phyloP scores from a whole-genome alignment of 2,888 invertebrate genomes.

The Crossocerus cetratus region DNA sequence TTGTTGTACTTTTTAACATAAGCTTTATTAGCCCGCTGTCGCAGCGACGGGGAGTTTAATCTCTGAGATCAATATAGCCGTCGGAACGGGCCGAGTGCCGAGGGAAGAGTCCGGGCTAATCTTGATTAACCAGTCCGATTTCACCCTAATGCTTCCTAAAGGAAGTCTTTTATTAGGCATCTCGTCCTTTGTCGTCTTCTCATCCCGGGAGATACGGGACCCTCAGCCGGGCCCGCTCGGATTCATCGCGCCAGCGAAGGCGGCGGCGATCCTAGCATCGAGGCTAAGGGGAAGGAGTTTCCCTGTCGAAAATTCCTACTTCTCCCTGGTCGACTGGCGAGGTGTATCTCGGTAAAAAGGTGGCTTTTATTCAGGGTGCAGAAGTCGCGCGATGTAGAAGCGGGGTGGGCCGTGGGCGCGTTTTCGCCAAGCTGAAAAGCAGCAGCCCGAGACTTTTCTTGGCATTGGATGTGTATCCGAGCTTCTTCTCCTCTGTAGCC shows the following conservation, averaged over 20 bases:
- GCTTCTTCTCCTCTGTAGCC: slow-evolving; percentile 12
- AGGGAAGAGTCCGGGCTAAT: neutral
- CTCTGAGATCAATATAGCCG: neutral
- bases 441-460: slow-evolving; percentile 55
- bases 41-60: neutral
- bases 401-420: slow-evolving; percentile 8
- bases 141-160: neutral
- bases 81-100: neutral
- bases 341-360: slow-evolving; percentile 34
- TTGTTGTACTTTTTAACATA: no score
- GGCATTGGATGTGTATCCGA: slow-evolving; percentile 32
- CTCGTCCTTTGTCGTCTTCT: neutral
- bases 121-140: slow-evolving; percentile 3
- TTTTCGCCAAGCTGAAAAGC: slow-evolving; percentile 43
- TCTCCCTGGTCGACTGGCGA: slow-evolving; percentile 20
- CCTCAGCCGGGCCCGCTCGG: neutral
- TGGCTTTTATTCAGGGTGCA: slow-evolving; percentile 43
- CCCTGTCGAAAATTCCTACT: neutral
- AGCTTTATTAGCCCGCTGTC: no score
- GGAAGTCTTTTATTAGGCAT: slow-evolving; percentile 3
- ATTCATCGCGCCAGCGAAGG: neutral
- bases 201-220: neutral
- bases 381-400: slow-evolving; percentile 32
- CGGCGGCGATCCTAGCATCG: neutral
- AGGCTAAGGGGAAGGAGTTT: neutral